Percentiles rank a stretch among this genome's conserved stretches.
Conservation (phyloP, 2,888 invertebrate genomes). For the Xanthorhoe designata region DNA sequence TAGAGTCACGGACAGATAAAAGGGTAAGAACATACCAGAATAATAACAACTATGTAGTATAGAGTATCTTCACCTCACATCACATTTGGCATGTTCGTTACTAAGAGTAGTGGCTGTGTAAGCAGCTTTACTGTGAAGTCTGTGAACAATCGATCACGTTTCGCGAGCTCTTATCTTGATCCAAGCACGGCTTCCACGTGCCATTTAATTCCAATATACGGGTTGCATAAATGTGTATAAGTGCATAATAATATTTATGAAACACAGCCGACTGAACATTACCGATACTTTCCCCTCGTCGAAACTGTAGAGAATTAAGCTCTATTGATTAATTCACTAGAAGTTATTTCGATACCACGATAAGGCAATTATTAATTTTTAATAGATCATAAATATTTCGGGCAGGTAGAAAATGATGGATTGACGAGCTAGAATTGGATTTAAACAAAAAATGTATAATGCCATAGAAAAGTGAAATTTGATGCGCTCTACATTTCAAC, state of each 20-base stretch:
- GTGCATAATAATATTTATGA: conserved; percentile 52
- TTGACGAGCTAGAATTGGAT: conserved; percentile 42
- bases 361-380: conserved; percentile 34
- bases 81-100: background rate
- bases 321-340: conserved; percentile 26
- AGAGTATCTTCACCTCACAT: background rate
- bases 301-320: conserved; percentile 36
- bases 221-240: conserved; percentile 59
- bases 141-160: conserved; percentile 68
- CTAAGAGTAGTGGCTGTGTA: conserved; percentile 25
- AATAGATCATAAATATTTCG: conserved; percentile 42
- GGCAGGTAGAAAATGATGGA: conserved; percentile 32
- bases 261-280: conserved; percentile 48
- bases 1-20: background rate
- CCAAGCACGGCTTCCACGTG: conserved; percentile 64
- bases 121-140: conserved; percentile 32
- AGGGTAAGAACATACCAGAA: background rate
- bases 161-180: conserved; percentile 66
- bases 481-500: conserved; percentile 60
- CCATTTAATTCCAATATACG: conserved; percentile 48
- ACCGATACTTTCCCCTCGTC: conserved; percentile 51
- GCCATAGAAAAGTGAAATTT: conserved; percentile 56
- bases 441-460: conserved; percentile 51
- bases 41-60: background rate
- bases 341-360: conserved; percentile 19